phyloP scores from a whole-genome alignment of 2,888 invertebrate genomes.

The Lasioglossum figueresi region DNA sequence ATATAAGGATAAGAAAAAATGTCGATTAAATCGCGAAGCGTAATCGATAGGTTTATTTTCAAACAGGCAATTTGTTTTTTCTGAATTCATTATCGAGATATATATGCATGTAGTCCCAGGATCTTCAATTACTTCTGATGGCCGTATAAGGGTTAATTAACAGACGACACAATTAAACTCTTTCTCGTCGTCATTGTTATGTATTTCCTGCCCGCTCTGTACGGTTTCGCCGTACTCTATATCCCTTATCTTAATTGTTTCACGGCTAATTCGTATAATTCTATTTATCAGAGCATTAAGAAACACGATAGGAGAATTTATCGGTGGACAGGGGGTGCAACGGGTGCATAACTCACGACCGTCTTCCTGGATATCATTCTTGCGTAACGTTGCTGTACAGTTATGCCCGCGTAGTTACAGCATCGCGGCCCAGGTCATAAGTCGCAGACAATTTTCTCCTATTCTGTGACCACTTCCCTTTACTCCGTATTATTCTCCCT shows the following conservation, averaged over 20 bases:
- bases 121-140: background rate
- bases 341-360: background rate
- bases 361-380: constrained; percentile 22
- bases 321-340: background rate
- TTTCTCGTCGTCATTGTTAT: background rate
- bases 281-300: background rate
- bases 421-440: constrained; percentile 21
- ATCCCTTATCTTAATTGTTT: background rate
- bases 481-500: background rate
- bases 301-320: constrained; percentile 11
- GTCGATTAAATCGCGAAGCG: background rate
- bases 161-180: background rate
- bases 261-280: background rate
- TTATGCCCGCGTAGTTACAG: constrained; percentile 7
- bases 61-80: background rate
- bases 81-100: background rate
- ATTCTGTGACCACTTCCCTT: background rate
- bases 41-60: too few relatives aligned
- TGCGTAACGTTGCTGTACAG: constrained; percentile 17
- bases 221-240: background rate
- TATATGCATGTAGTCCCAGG: background rate
- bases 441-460: constrained; percentile 34
- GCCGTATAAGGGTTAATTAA: background rate
- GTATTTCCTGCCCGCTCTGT: background rate
- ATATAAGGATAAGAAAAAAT: background rate